phyloP scores from a whole-genome alignment of 2,113 vertebrate genomes.

The Aleadryas rufinucha region DNA sequence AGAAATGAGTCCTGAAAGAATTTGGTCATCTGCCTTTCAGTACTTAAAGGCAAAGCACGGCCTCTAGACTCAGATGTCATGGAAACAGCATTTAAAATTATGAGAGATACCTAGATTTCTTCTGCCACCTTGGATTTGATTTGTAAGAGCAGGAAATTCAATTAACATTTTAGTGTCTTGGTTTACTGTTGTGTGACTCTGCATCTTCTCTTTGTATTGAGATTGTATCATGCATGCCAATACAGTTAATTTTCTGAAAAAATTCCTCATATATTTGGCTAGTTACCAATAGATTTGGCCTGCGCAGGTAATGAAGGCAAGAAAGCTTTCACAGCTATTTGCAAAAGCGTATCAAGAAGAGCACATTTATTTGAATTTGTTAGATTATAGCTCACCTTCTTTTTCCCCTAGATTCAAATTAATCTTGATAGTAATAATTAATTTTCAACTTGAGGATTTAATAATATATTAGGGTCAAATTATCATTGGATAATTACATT shows the following conservation, averaged over 20 bases:
- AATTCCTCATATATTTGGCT: background rate
- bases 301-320: background rate
- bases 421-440: constrained; percentile 32
- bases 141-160: background rate
- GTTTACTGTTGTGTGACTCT: background rate
- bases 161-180: background rate
- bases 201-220: background rate
- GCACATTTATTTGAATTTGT: background rate
- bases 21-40: background rate
- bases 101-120: background rate
- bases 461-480: constrained; percentile 25
- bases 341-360: background rate
- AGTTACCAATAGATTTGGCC: background rate
- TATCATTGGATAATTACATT: constrained; percentile 7
- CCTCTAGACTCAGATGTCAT: background rate
- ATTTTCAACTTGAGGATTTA: constrained; percentile 33
- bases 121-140: background rate
- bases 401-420: constrained; percentile 20
- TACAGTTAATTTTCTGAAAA: background rate
- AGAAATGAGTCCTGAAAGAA: background rate
- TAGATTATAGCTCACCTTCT: background rate
- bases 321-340: background rate
- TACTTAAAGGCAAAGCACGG: background rate
- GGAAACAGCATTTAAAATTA: background rate
- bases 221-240: background rate